phyloP scores from a whole-genome alignment of 1,140 invertebrate genomes.

The Meloidogyne chitwoodi region DNA sequence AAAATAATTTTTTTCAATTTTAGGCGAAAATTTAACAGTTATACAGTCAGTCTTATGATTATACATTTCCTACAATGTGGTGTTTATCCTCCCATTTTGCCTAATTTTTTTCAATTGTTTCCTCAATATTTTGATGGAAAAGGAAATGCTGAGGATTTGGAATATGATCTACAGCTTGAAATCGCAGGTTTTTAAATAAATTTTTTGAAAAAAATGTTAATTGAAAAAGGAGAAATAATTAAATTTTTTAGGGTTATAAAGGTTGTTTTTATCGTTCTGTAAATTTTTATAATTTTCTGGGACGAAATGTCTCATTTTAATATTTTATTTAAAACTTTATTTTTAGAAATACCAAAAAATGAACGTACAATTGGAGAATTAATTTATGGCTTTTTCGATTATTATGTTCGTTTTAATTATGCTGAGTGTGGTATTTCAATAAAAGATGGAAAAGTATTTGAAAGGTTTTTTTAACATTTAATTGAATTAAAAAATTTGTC shows the following conservation, averaged over 20 bases:
- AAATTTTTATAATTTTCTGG: too few species aligned
- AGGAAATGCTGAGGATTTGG: slow-evolving; percentile 19
- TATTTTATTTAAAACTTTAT: neutral
- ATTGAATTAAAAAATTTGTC: neutral
- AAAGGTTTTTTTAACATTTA: slow-evolving; percentile 44
- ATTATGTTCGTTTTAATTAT: slow-evolving; percentile 74
- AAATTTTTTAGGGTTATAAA: too few species aligned
- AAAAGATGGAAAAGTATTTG: slow-evolving; percentile 70
- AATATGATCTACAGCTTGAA: slow-evolving; percentile 23
- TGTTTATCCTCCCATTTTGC: slow-evolving; percentile 61
- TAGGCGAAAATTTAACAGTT: slow-evolving; percentile 24
- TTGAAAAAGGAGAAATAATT: neutral
- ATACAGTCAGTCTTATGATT: slow-evolving; percentile 82
- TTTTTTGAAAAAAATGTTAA: neutral
- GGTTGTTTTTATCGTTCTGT: neutral
- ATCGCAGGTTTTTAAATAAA: slow-evolving; percentile 15
- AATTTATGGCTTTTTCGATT: slow-evolving; percentile 80
- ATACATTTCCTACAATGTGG: slow-evolving; percentile 89
- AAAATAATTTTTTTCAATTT: slow-evolving; percentile 1
- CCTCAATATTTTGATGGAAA: slow-evolving; percentile 34
- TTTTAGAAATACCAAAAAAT: slow-evolving; percentile 67
- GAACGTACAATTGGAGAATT: slow-evolving; percentile 76
- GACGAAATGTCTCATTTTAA: neutral
- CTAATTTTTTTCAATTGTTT: slow-evolving; percentile 46
- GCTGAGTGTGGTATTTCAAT: slow-evolving; percentile 76